Evolutionary conservation across 2,113 vertebrate genomes (phyloP).

Genomic region (Seriola aureovittata): DNA sequence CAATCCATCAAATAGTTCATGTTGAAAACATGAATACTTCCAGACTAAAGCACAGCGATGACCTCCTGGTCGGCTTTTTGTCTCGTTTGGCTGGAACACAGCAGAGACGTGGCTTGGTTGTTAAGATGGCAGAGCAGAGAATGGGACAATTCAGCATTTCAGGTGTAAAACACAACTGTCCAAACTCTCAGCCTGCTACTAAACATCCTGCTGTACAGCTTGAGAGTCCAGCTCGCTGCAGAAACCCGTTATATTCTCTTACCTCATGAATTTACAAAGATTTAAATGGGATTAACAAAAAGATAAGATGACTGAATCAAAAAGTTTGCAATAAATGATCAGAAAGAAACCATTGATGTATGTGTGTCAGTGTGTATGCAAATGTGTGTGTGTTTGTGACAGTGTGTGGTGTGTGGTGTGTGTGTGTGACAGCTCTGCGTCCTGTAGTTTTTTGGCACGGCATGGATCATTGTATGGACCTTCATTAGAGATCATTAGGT

Average conservation of each 20-base stretch:
- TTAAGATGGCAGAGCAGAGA: slow-evolving; percentile 16
- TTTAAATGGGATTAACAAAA: not conserved
- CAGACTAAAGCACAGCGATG: not conserved
- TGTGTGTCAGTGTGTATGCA: not conserved
- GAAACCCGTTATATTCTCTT: not conserved
- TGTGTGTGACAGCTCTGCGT: slow-evolving; percentile 1
- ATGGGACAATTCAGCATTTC: slow-evolving; percentile 10
- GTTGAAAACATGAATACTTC: not conserved
- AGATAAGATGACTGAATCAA: not conserved
- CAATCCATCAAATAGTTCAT: not conserved
- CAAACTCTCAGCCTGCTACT: not conserved
- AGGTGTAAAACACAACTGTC: not conserved
- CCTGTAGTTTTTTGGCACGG: slow-evolving; percentile 42
- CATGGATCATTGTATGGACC: slow-evolving; percentile 36
- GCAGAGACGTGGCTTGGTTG: slow-evolving; percentile 31
- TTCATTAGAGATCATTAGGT: slow-evolving; percentile 73
- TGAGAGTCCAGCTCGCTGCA: not conserved
- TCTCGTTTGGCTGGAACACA: slow-evolving; percentile 33
- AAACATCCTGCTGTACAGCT: not conserved
- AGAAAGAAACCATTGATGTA: not conserved
- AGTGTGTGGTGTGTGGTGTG: not conserved
- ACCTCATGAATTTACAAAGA: not conserved
- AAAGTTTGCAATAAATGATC: not conserved
- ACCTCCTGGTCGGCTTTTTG: not conserved
- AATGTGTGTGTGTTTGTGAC: not conserved